A percentile compares a stretch with the other conserved stretches of the same genome.
phyloP scores from a whole-genome alignment of 1,140 invertebrate genomes.

The Ceratitis capitata region DNA sequence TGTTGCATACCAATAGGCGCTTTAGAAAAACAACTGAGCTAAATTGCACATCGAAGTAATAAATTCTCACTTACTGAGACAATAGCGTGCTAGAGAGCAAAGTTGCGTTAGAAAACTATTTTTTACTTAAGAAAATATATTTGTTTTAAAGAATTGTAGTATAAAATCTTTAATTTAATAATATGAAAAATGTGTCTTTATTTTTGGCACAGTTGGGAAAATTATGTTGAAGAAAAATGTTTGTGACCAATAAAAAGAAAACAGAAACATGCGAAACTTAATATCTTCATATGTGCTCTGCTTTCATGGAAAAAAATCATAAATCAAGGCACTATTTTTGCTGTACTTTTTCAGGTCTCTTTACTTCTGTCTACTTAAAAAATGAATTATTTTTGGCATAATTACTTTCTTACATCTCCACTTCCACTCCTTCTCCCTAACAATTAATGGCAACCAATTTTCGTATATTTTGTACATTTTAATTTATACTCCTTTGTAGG shows the following conservation, averaged over 20 bases:
- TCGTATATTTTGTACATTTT: background rate
- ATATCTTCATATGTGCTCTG: background rate
- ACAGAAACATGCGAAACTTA: no score
- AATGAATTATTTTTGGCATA: slow-evolving; percentile 9
- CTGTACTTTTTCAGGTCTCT: background rate
- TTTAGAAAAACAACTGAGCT: no score
- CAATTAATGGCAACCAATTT: background rate
- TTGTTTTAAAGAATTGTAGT: no score
- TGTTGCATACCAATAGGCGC: background rate
- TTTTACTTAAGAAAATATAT: no score
- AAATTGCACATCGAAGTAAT: no score
- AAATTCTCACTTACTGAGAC: background rate
- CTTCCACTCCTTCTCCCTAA: background rate
- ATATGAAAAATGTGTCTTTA: no score
- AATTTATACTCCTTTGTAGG: background rate
- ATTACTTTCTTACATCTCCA: background rate
- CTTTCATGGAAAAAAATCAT: background rate
- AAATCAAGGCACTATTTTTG: background rate
- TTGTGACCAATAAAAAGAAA: no score
- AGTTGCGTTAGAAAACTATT: no score
- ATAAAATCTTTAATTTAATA: no score
- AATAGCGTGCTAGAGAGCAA: no score
- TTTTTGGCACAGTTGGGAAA: no score
- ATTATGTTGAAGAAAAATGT: no score
- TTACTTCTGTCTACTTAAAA: background rate